Percentiles rank a stretch among this genome's conserved stretches.
phyloP scores from a whole-genome alignment of 2,113 vertebrate species.

The Dinomys branickii region DNA sequence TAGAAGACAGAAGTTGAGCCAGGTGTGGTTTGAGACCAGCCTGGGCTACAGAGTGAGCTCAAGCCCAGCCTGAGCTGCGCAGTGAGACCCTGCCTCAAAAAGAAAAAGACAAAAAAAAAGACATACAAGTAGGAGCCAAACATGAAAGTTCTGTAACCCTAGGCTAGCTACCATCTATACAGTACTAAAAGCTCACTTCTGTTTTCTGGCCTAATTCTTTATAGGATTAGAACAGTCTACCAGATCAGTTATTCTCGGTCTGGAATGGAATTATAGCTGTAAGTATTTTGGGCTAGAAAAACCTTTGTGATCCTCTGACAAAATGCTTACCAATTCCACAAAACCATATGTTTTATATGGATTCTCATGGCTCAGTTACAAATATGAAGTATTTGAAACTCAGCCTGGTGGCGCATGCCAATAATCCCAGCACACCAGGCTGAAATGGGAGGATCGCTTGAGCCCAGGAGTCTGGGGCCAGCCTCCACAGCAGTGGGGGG shows the following conservation, averaged over 20 bases:
- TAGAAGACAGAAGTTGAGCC: no score
- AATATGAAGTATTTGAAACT: background rate
- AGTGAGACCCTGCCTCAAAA: no score
- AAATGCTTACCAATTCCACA: constrained; percentile 11
- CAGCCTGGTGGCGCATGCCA: background rate
- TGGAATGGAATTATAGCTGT: constrained; percentile 22
- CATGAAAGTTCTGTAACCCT: background rate
- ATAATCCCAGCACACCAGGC: background rate
- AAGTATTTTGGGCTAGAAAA: constrained; percentile 53
- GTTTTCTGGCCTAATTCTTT: constrained; percentile 41
- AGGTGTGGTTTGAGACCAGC: no score
- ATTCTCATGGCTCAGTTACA: background rate
- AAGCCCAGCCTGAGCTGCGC: no score
- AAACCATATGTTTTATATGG: background rate
- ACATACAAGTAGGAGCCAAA: background rate
- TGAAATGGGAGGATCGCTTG: background rate
- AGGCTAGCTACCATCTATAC: background rate
- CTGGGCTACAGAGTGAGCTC: no score
- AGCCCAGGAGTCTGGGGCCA: background rate
- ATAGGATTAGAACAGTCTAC: background rate
- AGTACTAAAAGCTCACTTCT: constrained; percentile 31
- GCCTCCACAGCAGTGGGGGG: background rate
- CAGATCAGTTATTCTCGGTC: background rate
- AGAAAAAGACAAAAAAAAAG: no score
- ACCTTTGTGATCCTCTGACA: constrained; percentile 13